Base-by-base conservation (phyloP, 2,797 vertebrate genomes). In the Alcedo quadribrachys region DNA sequence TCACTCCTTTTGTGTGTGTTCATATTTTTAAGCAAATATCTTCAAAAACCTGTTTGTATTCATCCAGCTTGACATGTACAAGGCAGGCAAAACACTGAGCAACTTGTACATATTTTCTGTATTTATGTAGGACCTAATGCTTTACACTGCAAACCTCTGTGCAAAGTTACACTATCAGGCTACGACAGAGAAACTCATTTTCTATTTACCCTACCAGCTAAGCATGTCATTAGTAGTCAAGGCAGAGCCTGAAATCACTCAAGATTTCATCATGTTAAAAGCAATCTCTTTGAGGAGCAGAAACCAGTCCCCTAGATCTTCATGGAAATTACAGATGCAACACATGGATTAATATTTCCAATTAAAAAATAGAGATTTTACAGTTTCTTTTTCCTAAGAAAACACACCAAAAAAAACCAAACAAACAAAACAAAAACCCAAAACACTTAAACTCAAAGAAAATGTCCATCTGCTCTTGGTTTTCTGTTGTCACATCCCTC, bases 1-100 rank as follows among this genome's bases (percentile, higher is more conserved):
- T 25, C 2, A 0, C 2, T 73, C 11, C 6, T 2, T 33, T 58
- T 27, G 24, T 42, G 5, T 18, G 7, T 13, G 22, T 53, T 28
- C 35, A 12, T 28, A 40, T 61, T 86, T 79, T 86, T 65, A 82
- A 85, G 17, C 3, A 74, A 92, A 60, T 40, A 32, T 17, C 17
- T 67, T 74, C 37, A 54, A 84, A 87, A 73, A 43, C 4, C 13
- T 76, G 8, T 22, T 79, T 45, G 6, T 8, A 32, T 57, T 92
- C 30, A 55, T 10, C 5, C 28, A 45, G 24, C 5, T 4, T 54
- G 8, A 21, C 24, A 73, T 25, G 46, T 3, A 40, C 12, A 89
- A 55, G 8, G 50, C 68, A 82, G 14, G 9, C 20, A 83, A 83
- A 89, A 62, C 8, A 62, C 16, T 15, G 24, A 40, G 4, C 35